phyloP scores from a whole-genome alignment of 2,113 vertebrate genomes.

The Rhineura floridana region DNA sequence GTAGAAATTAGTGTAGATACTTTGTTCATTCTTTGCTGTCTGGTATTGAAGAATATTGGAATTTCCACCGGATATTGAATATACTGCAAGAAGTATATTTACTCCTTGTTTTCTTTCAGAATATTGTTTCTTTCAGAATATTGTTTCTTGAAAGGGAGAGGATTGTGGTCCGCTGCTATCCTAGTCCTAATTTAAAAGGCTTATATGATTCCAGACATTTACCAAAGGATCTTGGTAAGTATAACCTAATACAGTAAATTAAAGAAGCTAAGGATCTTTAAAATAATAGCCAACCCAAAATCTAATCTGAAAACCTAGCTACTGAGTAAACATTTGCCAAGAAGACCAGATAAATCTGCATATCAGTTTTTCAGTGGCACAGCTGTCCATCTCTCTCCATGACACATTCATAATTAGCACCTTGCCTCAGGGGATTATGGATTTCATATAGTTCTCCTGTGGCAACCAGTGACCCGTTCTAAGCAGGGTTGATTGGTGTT shows the following conservation, averaged over 20 bases:
- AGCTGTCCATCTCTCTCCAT: slow-evolving; percentile 3
- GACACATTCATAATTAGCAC: slow-evolving; percentile 10
- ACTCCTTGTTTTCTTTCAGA: background rate
- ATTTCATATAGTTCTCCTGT: background rate
- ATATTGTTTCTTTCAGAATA: background rate
- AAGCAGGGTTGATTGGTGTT: slow-evolving; percentile 25
- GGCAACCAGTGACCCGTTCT: slow-evolving; percentile 46
- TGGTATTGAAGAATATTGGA: background rate
- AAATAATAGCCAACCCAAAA: background rate
- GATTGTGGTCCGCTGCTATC: background rate
- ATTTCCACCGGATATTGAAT: background rate
- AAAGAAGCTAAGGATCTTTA: background rate
- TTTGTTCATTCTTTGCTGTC: background rate
- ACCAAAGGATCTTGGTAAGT: background rate
- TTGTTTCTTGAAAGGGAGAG: background rate
- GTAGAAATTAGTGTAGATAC: background rate
- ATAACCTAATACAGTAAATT: background rate
- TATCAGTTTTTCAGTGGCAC: background rate
- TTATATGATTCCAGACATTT: background rate
- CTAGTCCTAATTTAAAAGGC: background rate
- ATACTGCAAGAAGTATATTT: background rate
- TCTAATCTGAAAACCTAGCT: background rate
- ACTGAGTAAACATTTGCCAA: background rate
- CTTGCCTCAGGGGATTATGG: background rate
- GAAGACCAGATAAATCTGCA: background rate